Evolutionary conservation across 1,140 invertebrate species (phyloP).

Genomic region (Hyles vespertilio): DNA sequence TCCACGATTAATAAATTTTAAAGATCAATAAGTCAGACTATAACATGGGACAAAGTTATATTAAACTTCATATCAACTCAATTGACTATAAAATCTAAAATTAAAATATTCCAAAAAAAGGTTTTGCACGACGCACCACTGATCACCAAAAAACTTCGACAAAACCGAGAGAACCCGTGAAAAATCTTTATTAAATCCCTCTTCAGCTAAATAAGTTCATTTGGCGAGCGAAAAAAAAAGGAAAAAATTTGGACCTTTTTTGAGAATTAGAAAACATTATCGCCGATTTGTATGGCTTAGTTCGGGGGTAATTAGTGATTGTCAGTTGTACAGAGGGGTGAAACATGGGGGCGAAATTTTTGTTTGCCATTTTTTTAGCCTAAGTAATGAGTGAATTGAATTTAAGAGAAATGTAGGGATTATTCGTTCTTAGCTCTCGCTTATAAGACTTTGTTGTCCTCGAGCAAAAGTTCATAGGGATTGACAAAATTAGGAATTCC

Average conservation of each 20-base stretch:
- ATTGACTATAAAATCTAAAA: too few species aligned
- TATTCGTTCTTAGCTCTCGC: not conserved
- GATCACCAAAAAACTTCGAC: conserved; percentile 47
- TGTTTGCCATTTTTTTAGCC: conserved; percentile 4
- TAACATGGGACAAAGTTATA: too few species aligned
- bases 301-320: conserved; percentile 66
- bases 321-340: conserved; percentile 35
- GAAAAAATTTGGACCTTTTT: conserved; percentile 40
- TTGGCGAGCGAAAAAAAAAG: conserved; percentile 43
- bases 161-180: conserved; percentile 50
- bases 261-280: conserved; percentile 70
- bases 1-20: too few species aligned
- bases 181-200: conserved; percentile 73
- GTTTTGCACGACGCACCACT: not conserved
- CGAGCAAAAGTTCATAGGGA: not conserved
- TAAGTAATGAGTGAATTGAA: conserved; percentile 49
- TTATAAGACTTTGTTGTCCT: not conserved
- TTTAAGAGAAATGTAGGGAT: conserved; percentile 21
- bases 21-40: too few species aligned
- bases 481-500: too few species aligned
- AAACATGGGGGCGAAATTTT: conserved; percentile 12
- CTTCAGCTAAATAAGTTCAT: conserved; percentile 69
- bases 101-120: too few species aligned
- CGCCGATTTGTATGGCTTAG: conserved; percentile 69
- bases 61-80: too few species aligned